phyloP scores from a whole-genome alignment of 2,113 vertebrate species.

The Pavo muticus region DNA sequence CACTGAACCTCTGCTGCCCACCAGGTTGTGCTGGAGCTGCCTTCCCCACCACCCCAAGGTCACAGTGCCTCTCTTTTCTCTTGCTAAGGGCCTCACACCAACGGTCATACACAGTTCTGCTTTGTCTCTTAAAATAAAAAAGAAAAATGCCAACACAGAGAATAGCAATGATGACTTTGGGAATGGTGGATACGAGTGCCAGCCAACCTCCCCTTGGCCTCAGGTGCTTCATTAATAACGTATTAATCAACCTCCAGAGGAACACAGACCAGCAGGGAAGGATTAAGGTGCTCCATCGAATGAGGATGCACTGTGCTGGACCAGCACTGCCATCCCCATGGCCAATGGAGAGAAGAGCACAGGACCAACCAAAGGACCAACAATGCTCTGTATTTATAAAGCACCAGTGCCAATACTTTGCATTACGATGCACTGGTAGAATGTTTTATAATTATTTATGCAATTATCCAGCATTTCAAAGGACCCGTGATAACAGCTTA shows the following conservation, averaged over 20 bases:
- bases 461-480: constrained; percentile 76
- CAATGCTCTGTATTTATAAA: constrained; percentile 10
- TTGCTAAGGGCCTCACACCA: accelerated
- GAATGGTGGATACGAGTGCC: not conserved
- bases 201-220: not conserved
- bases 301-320: not conserved
- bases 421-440: constrained; percentile 38
- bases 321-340: accelerated
- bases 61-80: accelerated
- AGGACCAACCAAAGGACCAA: accelerated
- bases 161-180: not conserved
- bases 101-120: accelerated
- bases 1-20: accelerated
- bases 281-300: not conserved
- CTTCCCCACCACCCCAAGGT: not conserved
- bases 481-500: constrained; percentile 68
- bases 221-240: constrained; percentile 11
- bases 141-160: not conserved
- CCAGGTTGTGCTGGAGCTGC: not conserved
- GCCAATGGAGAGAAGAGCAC: not conserved
- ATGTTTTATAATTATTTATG: constrained; percentile 77
- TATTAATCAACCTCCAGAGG: constrained; percentile 30
- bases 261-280: not conserved
- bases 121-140: not conserved
- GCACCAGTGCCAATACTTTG: constrained; percentile 36